Conservation (phyloP, 2,113 vertebrate genomes). For the Ardeotis arabs region DNA sequence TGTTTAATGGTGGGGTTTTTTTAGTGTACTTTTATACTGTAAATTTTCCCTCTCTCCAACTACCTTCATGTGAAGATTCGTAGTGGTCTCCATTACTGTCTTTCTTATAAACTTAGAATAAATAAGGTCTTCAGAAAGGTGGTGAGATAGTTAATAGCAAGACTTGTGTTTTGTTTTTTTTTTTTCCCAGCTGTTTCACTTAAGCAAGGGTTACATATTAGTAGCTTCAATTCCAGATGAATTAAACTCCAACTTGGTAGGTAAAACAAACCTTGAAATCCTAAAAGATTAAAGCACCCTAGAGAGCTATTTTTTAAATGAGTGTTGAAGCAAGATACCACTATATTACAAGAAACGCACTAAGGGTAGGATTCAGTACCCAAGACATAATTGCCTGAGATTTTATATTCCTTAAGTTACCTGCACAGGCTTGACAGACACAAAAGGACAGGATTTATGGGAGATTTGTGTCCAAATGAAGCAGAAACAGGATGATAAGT, state of each 20-base stretch:
- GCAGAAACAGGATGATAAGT: background rate
- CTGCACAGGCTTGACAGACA: background rate
- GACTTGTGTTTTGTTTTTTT: background rate
- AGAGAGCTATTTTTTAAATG: slow-evolving; percentile 9
- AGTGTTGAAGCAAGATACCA: background rate
- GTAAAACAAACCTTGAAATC: slow-evolving; percentile 29
- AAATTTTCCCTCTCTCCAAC: background rate
- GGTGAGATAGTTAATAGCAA: background rate
- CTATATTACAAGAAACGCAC: background rate
- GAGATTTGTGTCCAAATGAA: background rate
- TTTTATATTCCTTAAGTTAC: background rate
- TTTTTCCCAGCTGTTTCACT: background rate
- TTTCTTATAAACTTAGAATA: background rate
- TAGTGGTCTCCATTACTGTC: background rate
- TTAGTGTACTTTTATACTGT: background rate
- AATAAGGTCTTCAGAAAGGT: background rate
- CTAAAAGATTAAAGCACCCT: background rate
- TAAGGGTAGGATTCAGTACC: background rate
- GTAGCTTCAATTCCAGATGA: background rate
- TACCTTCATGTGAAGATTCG: background rate
- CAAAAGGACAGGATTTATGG: background rate
- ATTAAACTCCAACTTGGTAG: background rate
- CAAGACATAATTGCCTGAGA: background rate
- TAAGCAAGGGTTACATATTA: background rate
- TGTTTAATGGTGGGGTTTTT: background rate